Evolutionary conservation across 2,113 vertebrate genomes (phyloP).

Genomic region (Glareola pratincola): DNA sequence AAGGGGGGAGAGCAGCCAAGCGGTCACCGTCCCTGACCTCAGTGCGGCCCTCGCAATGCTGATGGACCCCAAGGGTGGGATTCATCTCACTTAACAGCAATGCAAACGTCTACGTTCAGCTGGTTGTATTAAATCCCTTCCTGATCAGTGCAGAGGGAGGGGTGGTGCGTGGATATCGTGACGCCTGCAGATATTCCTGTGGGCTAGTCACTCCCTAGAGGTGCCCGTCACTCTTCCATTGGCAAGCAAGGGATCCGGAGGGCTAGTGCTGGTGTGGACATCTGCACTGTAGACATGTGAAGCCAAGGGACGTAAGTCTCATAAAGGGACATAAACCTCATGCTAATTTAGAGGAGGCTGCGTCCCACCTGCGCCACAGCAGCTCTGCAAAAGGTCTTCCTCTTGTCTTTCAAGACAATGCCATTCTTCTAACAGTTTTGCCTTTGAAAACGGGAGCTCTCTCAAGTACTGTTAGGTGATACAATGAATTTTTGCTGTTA

Average conservation of each 20-base stretch:
- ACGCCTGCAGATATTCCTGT: neutral
- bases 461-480: neutral
- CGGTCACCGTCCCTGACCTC: neutral
- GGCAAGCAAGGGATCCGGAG: neutral
- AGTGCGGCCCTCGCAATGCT: neutral
- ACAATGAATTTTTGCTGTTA: neutral
- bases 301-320: neutral
- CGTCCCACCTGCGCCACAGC: neutral
- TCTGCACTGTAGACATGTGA: neutral
- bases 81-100: neutral
- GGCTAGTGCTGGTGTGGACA: neutral
- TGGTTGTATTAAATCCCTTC: neutral
- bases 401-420: neutral
- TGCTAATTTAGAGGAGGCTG: neutral
- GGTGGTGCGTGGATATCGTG: neutral
- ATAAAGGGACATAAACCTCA: neutral
- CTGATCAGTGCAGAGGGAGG: neutral
- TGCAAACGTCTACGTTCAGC: neutral
- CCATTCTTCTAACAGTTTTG: neutral
- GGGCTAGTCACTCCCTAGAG: neutral
- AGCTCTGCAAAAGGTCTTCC: neutral
- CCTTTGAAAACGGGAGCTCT: neutral
- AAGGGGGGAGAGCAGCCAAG: neutral
- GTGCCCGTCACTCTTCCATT: rapidly evolving
- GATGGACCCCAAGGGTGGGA: neutral